Percentiles rank a stretch among this genome's conserved stretches.
Evolutionary conservation across 2,797 vertebrate genomes (phyloP).

Genomic region (Pelodytes ibericus): DNA sequence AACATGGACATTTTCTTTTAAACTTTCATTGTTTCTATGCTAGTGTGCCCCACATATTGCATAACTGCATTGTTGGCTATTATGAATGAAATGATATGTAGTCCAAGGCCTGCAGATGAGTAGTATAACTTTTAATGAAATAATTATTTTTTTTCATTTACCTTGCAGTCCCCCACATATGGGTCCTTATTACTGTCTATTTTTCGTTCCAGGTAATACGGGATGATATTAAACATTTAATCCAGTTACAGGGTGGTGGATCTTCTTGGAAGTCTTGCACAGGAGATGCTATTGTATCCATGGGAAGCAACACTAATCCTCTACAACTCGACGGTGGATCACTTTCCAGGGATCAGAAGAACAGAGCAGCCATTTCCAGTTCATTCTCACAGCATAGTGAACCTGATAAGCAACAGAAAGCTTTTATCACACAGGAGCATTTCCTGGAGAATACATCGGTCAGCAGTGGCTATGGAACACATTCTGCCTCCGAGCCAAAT

Average conservation of each 20-base stretch:
- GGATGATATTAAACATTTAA: constrained; percentile 90
- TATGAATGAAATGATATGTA: no score
- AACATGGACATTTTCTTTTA: no score
- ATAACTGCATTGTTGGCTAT: no score
- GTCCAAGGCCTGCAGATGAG: no score
- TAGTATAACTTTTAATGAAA: no score
- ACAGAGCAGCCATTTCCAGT: constrained; percentile 61
- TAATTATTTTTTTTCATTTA: background rate
- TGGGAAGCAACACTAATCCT: constrained; percentile 48
- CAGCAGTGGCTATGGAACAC: constrained; percentile 87
- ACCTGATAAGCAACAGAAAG: constrained; percentile 56
- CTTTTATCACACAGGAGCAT: constrained; percentile 62
- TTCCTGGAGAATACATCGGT: constrained; percentile 69
- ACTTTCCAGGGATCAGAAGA: constrained; percentile 64
- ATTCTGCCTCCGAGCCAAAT: constrained; percentile 75
- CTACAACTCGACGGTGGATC: constrained; percentile 67
- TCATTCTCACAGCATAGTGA: constrained; percentile 58
- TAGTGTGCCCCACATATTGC: no score
- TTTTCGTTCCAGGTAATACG: constrained; percentile 83
- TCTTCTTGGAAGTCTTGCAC: constrained; percentile 42
- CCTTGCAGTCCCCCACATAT: background rate
- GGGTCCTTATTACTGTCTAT: background rate
- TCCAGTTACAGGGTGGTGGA: constrained; percentile 78
- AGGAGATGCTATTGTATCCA: constrained; percentile 58
- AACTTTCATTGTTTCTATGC: no score